phyloP scores from a whole-genome alignment of 2,888 invertebrate species.

The Dromius quadrimaculatus region DNA sequence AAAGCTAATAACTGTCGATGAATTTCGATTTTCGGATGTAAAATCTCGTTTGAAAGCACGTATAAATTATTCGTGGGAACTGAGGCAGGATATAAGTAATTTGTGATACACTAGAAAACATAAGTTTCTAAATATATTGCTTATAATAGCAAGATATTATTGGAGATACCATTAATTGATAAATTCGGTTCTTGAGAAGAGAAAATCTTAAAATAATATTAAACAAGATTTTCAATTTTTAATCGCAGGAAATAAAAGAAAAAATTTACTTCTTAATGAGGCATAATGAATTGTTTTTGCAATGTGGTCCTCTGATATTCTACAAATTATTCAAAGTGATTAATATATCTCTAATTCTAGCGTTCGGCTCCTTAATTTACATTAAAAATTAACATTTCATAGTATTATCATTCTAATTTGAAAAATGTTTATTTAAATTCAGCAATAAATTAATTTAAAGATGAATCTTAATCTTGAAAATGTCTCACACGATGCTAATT shows the following conservation, averaged over 20 bases:
- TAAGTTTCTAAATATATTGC: conserved; percentile 28
- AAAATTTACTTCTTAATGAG: not conserved
- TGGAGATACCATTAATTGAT: not conserved
- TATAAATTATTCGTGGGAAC: conserved; percentile 26
- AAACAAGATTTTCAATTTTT: too few relatives aligned
- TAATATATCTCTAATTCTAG: too few relatives aligned
- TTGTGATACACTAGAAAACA: conserved; percentile 25
- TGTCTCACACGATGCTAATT: not conserved
- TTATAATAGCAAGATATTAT: not conserved
- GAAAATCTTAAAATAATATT: not conserved
- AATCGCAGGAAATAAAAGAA: too few relatives aligned
- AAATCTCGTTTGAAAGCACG: not conserved
- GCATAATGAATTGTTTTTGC: too few relatives aligned
- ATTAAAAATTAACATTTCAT: too few relatives aligned
- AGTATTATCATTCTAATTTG: too few relatives aligned
- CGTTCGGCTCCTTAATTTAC: too few relatives aligned
- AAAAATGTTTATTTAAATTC: conserved; percentile 1
- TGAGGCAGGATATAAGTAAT: conserved; percentile 19
- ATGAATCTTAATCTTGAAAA: too few relatives aligned
- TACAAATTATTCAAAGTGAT: too few relatives aligned
- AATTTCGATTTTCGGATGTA: not conserved
- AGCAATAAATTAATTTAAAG: too few relatives aligned
- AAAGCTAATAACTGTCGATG: conserved; percentile 13
- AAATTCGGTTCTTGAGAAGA: not conserved
- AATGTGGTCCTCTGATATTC: too few relatives aligned